Conservation (phyloP, 92 coral and sea anemone species). For the Phenganax stokvisi region DNA sequence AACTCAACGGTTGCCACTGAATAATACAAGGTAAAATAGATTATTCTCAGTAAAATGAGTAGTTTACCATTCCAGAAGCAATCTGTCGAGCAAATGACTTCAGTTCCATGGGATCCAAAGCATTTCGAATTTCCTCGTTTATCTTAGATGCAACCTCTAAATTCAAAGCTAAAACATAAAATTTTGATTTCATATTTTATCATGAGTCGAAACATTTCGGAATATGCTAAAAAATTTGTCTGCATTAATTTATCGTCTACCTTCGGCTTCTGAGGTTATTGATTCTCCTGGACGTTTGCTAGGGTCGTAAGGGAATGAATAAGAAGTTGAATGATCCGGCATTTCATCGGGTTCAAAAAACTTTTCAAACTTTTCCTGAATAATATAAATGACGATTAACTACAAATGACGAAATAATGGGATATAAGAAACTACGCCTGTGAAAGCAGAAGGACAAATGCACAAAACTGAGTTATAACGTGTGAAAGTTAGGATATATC, state of each 20-base stretch:
- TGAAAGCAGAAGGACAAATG: neutral
- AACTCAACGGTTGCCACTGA: no score
- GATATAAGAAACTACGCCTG: neutral
- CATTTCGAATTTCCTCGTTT: conserved; percentile 58
- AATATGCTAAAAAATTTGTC: no score
- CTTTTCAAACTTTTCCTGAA: conserved; percentile 43
- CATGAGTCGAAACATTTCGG: no score
- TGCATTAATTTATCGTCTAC: neutral
- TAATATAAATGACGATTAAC: neutral
- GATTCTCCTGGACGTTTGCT: neutral
- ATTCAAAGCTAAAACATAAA: conserved; percentile 13
- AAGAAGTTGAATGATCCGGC: neutral
- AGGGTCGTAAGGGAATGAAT: conserved; percentile 13
- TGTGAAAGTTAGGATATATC: no score
- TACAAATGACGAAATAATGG: neutral
- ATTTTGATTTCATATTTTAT: neutral
- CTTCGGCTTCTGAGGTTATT: conserved; percentile 11
- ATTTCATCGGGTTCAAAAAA: conserved; percentile 47
- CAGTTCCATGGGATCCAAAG: conserved; percentile 80
- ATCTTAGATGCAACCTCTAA: conserved; percentile 16
- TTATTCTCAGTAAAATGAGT: neutral
- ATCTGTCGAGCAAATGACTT: conserved; percentile 94
- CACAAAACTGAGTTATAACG: no score
- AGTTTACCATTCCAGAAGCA: conserved; percentile 84
- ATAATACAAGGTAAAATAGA: neutral